These are phyloP conservation scores for Lycocerus yunnanus DNA, from an alignment of 2,888 invertebrate genomes.

Conservation along the genomic window DNA sequence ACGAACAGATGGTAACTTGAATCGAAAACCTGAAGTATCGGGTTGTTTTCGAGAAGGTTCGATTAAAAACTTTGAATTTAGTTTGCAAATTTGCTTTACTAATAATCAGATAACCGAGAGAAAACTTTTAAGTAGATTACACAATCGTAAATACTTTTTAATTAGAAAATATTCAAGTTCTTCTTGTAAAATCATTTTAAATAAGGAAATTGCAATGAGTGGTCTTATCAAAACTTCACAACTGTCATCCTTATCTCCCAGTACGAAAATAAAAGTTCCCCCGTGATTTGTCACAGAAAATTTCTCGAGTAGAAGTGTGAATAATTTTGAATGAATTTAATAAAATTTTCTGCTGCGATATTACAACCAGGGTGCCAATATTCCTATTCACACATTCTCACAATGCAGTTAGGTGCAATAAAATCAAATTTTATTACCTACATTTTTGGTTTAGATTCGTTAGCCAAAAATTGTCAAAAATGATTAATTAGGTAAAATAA, in stretches of 20 bases:
- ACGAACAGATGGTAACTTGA: not conserved
- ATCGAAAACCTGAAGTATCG: not conserved
- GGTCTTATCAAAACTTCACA: not conserved
- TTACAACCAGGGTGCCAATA: not conserved
- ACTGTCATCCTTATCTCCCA: not conserved
- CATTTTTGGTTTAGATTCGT: too few relatives aligned
- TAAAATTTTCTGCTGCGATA: not conserved
- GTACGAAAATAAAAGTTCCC: not conserved
- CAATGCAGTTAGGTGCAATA: not conserved
- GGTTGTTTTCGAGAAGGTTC: not conserved
- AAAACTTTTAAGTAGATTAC: not conserved
- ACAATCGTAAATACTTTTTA: not conserved
- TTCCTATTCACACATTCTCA: not conserved
- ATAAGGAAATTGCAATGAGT: not conserved
- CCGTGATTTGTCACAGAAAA: not conserved
- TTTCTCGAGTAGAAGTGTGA: not conserved
- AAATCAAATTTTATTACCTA: not conserved
- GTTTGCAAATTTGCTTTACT: too few relatives aligned
- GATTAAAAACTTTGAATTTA: not conserved
- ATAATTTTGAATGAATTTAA: not conserved
- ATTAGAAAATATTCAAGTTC: not conserved
- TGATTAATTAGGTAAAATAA: too few relatives aligned
- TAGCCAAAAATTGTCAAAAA: too few relatives aligned
- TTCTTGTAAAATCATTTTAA: not conserved
- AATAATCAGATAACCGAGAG: not conserved